Conservation (phyloP, 2,113 vertebrate genomes). For the Megaceryle maxima region DNA sequence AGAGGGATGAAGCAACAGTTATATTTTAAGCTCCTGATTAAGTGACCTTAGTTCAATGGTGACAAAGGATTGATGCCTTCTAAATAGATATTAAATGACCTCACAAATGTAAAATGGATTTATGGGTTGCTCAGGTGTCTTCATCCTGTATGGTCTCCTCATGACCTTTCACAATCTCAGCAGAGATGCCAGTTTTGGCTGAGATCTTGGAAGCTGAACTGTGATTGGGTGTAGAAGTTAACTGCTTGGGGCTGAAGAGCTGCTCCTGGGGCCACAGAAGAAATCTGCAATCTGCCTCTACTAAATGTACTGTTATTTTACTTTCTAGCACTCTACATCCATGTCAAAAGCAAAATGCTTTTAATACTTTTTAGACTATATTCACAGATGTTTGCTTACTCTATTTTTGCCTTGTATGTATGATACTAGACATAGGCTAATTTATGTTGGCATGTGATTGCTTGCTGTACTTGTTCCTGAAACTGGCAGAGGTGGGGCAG, state of each 20-base stretch:
- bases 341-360: not conserved
- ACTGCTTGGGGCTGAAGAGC: not conserved
- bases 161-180: not conserved
- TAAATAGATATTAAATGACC: not conserved
- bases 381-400: not conserved
- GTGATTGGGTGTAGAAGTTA: not conserved
- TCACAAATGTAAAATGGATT: not conserved
- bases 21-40: not conserved
- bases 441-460: not conserved
- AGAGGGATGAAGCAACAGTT: not conserved
- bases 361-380: not conserved
- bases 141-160: not conserved
- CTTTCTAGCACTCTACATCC: not conserved
- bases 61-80: not conserved
- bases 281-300: not conserved
- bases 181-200: not conserved
- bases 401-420: not conserved
- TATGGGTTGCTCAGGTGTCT: not conserved
- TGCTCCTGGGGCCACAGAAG: not conserved
- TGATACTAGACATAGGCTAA: not conserved
- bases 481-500: not conserved
- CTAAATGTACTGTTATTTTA: not conserved
- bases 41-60: not conserved
- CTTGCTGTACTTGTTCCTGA: slow-evolving; percentile 27
- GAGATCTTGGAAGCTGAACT: not conserved